Conservation (phyloP, 1,140 invertebrate genomes). For the Dufourea novaeangliae region DNA sequence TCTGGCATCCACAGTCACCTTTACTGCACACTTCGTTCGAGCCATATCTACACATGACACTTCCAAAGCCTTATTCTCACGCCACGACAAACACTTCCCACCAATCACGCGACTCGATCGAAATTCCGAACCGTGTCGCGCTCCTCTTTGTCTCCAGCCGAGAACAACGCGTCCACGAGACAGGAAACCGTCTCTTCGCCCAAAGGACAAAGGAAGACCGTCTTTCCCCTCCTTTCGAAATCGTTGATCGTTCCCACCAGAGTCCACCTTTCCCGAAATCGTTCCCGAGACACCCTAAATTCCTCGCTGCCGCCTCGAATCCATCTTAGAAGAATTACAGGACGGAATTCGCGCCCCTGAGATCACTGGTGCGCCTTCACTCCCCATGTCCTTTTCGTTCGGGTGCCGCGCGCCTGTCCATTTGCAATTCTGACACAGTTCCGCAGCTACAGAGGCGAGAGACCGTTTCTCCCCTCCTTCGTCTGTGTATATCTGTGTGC, state of each 20-base stretch:
- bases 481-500: not conserved
- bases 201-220: slow-evolving; percentile 8
- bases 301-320: slow-evolving; percentile 51
- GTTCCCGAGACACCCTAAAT: slow-evolving; percentile 1
- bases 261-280: slow-evolving; percentile 1
- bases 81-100: too few species aligned
- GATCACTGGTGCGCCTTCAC: not conserved
- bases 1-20: too few species aligned
- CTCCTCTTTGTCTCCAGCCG: too few species aligned
- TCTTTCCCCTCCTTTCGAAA: slow-evolving; percentile 14
- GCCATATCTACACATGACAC: too few species aligned
- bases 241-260: slow-evolving; percentile 17
- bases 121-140: too few species aligned
- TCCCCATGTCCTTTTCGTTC: slow-evolving; percentile 47
- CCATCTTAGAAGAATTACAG: slow-evolving; percentile 55
- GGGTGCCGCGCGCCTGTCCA: slow-evolving; percentile 50
- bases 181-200: not conserved
- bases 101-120: too few species aligned
- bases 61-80: too few species aligned
- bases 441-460: slow-evolving; percentile 40
- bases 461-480: too few species aligned
- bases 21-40: too few species aligned
- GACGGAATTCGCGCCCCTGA: slow-evolving; percentile 53
- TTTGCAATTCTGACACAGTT: slow-evolving; percentile 74
- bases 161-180: too few species aligned